Percentiles rank a stretch among this genome's conserved stretches.
phyloP scores from a whole-genome alignment of 2,113 vertebrate genomes.

The Tor tambroides region DNA sequence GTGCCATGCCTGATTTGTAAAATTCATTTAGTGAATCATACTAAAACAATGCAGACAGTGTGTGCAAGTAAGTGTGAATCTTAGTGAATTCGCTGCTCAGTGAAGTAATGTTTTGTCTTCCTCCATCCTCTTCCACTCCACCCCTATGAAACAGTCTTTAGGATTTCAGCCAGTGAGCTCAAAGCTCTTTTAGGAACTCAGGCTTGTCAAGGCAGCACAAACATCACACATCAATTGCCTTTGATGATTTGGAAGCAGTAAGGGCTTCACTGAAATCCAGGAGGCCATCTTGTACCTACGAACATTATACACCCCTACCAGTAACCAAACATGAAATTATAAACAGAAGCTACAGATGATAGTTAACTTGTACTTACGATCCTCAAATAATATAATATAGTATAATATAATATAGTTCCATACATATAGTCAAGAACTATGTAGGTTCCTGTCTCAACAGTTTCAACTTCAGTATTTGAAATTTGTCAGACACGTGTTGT shows the following conservation, averaged over 20 bases:
- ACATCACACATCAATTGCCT: conserved; percentile 43
- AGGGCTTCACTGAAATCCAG: conserved; percentile 43
- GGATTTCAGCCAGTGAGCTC: conserved; percentile 45
- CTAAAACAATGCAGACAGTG: neutral
- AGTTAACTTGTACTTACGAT: neutral
- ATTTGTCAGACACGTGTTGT: neutral
- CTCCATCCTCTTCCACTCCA: neutral
- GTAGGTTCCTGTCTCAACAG: no score
- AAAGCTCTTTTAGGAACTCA: conserved; percentile 40
- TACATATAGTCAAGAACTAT: no score
- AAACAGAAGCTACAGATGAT: neutral
- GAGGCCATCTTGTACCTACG: no score
- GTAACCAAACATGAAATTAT: conserved; percentile 4
- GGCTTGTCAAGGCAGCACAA: conserved; percentile 47
- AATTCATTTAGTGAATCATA: neutral
- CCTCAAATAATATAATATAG: neutral
- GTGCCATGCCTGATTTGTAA: neutral
- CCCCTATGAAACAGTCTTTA: conserved; percentile 49
- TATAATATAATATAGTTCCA: neutral
- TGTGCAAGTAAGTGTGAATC: neutral
- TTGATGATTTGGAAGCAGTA: conserved; percentile 45
- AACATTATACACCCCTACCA: conserved; percentile 16
- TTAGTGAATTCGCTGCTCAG: neutral
- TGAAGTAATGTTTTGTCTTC: conserved; percentile 18
- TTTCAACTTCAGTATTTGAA: neutral